Conservation (phyloP, 2,113 vertebrate species). For the Stegostoma tigrinum region DNA sequence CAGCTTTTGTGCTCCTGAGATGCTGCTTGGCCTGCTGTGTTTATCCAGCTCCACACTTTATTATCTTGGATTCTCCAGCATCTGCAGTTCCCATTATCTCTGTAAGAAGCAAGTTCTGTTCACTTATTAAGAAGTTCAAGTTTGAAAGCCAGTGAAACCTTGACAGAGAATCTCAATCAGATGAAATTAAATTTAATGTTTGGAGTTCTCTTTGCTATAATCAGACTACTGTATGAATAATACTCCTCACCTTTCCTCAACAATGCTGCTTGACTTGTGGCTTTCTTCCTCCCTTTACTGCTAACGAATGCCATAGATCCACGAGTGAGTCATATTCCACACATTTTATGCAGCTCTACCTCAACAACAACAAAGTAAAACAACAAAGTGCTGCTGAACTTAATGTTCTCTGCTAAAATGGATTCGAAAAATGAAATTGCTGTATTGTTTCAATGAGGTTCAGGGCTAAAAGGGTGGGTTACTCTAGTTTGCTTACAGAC, state of each 20-base stretch:
- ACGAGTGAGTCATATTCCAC: not conserved
- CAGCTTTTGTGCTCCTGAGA: no score
- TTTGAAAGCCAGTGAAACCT: not conserved
- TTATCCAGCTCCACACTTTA: no score
- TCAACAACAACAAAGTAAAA: not conserved
- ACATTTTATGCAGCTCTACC: not conserved
- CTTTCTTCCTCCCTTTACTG: not conserved
- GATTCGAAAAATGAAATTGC: no score
- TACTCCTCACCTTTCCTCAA: not conserved
- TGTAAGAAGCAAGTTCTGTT: not conserved
- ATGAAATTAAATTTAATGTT: not conserved
- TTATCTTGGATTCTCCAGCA: no score
- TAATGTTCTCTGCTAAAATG: not conserved
- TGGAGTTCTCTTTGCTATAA: not conserved
- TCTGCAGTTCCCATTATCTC: no score
- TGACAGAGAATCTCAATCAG: not conserved
- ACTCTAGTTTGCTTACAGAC: not conserved
- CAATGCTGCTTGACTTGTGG: not conserved
- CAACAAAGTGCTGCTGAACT: not conserved
- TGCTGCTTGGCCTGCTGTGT: no score
- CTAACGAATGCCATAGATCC: not conserved
- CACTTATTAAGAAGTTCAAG: not conserved
- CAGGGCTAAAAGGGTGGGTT: not conserved
- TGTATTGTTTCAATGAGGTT: not conserved
- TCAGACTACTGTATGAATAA: not conserved